Conservation (phyloP, 2,888 invertebrate genomes). For the Troides helena region DNA sequence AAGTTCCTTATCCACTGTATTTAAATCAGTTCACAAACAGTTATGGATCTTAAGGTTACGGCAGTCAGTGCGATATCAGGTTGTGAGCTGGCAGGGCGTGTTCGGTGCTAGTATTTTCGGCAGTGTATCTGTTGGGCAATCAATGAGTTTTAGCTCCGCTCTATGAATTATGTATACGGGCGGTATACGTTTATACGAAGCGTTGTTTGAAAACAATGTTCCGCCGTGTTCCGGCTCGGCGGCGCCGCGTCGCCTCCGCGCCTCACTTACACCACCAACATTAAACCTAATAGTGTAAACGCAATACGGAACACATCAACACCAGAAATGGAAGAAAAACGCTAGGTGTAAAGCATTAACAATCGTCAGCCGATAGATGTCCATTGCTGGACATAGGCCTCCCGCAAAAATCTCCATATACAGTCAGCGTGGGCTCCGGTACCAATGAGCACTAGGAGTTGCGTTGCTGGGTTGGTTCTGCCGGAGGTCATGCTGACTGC, state of each 20-base stretch:
- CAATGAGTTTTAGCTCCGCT: slow-evolving; percentile 63
- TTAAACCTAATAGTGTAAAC: no score
- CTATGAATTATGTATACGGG: slow-evolving; percentile 62
- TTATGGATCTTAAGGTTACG: slow-evolving; percentile 29
- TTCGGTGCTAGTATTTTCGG: slow-evolving; percentile 46
- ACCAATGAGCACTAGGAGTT: no score
- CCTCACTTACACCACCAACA: no score
- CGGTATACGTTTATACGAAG: slow-evolving; percentile 44
- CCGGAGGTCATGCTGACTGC: no score
- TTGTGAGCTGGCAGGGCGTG: slow-evolving; percentile 35
- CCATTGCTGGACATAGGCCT: no score
- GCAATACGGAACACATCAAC: no score
- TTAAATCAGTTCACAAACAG: slow-evolving; percentile 30
- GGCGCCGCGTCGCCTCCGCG: slow-evolving; percentile 10
- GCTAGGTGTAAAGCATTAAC: no score
- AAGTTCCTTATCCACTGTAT: slow-evolving; percentile 33
- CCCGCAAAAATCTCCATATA: no score
- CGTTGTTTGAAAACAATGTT: slow-evolving; percentile 49
- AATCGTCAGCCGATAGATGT: no score
- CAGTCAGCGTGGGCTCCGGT: no score
- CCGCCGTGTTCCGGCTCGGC: slow-evolving; percentile 13
- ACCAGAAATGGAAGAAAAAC: no score
- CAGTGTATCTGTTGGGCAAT: slow-evolving; percentile 53
- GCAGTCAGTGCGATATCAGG: slow-evolving; percentile 41
- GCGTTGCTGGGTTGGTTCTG: no score